Conservation (phyloP, 1,140 invertebrate genomes). For the Musca vetustissima region DNA sequence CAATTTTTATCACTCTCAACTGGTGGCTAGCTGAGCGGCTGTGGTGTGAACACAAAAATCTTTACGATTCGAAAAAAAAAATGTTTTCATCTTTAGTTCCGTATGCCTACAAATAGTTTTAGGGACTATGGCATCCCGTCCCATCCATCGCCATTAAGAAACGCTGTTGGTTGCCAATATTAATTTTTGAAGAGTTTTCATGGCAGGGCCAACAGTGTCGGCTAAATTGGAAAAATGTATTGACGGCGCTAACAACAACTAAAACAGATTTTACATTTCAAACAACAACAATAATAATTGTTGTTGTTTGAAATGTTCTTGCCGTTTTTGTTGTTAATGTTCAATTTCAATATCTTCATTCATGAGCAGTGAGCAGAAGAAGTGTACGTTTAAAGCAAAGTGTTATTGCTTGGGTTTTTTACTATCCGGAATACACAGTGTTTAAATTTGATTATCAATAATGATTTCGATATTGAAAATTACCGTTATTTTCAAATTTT, state of each 20-base stretch:
- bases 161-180: neutral
- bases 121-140: neutral
- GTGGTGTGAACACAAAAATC: slow-evolving; percentile 7
- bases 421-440: neutral
- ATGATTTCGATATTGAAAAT: no score
- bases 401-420: neutral
- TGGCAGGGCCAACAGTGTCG: no score
- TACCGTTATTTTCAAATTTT: no score
- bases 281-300: no score
- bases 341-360: slow-evolving; percentile 17
- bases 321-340: neutral
- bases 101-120: no score
- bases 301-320: no score
- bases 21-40: neutral
- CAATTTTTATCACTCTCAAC: slow-evolving; percentile 20
- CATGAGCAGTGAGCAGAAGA: neutral
- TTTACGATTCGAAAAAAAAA: neutral
- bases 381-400: neutral
- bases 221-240: no score
- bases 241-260: no score
- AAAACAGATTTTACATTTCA: no score
- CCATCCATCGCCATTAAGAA: neutral
- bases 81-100: neutral
- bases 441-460: no score
- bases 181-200: no score